Conservation (phyloP, 2,888 invertebrate genomes). For the Deilephila porcellus region DNA sequence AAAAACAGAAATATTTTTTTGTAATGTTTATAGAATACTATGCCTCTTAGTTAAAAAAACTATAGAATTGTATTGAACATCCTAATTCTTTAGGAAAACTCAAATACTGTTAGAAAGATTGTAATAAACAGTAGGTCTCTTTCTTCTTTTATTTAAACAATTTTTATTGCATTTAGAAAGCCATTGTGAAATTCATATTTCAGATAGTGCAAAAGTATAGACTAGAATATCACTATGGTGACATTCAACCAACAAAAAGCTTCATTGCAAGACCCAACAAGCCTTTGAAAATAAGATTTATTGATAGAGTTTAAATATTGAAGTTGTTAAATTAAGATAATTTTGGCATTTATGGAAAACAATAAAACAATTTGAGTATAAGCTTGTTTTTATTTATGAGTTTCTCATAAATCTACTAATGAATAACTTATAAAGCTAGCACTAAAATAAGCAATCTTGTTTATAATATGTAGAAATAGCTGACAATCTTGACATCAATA, state of each 20-base stretch:
- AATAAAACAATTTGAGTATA: constrained; percentile 6
- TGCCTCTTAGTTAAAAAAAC: no score
- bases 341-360: background rate
- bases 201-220: constrained; percentile 86
- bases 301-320: constrained; percentile 75
- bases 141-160: no score
- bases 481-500: no score
- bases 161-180: no score
- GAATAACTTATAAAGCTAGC: background rate
- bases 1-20: no score
- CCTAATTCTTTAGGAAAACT: no score
- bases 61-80: no score
- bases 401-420: background rate
- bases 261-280: constrained; percentile 86
- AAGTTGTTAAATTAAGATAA: constrained; percentile 16
- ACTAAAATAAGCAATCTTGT: background rate
- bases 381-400: constrained; percentile 10
- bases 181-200: constrained; percentile 43
- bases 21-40: no score
- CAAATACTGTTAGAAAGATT: no score
- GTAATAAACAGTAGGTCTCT: no score
- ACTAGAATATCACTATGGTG: constrained; percentile 88
- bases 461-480: background rate
- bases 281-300: constrained; percentile 86
- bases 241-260: constrained; percentile 83